Percentiles rank a stretch among this genome's conserved stretches.
Evolutionary conservation across 2,888 invertebrate species (phyloP).

Genomic region (Itoplectis maculator): DNA sequence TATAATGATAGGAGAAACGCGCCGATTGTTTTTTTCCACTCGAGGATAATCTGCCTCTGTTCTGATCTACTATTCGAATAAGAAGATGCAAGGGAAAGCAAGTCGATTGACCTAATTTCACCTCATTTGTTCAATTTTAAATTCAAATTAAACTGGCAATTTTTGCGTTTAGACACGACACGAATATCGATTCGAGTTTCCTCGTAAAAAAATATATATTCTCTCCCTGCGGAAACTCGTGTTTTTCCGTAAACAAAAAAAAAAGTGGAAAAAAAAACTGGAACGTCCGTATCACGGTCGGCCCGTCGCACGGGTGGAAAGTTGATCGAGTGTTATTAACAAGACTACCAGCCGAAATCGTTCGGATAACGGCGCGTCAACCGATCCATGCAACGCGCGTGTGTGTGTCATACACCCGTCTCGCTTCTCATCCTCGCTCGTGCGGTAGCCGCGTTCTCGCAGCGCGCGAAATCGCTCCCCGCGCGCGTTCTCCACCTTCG

Average conservation of each 20-base stretch:
- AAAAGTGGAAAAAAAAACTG: neutral
- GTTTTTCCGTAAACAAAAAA: slow-evolving; percentile 13
- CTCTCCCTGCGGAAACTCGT: neutral
- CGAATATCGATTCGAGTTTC: neutral
- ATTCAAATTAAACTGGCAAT: too few relatives aligned
- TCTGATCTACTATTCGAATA: too few relatives aligned
- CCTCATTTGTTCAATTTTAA: too few relatives aligned
- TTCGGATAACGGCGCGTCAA: slow-evolving; percentile 13
- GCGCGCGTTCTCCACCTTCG: slow-evolving; percentile 39
- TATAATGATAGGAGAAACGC: too few relatives aligned
- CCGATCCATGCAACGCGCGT: neutral
- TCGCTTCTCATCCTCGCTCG: slow-evolving; percentile 9
- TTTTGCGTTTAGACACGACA: neutral
- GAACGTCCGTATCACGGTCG: neutral
- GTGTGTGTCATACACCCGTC: too few relatives aligned
- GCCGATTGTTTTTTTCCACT: too few relatives aligned
- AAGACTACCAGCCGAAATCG: slow-evolving; percentile 39
- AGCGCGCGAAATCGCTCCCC: slow-evolving; percentile 33
- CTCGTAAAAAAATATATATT: too few relatives aligned
- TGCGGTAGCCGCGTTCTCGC: neutral
- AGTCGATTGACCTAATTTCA: too few relatives aligned
- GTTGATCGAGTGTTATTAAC: slow-evolving; percentile 55
- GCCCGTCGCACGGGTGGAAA: slow-evolving; percentile 25
- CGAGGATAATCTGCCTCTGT: too few relatives aligned
- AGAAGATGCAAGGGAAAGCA: neutral